phyloP scores from a whole-genome alignment of 1,140 invertebrate genomes.

The Micrasema minimum region DNA sequence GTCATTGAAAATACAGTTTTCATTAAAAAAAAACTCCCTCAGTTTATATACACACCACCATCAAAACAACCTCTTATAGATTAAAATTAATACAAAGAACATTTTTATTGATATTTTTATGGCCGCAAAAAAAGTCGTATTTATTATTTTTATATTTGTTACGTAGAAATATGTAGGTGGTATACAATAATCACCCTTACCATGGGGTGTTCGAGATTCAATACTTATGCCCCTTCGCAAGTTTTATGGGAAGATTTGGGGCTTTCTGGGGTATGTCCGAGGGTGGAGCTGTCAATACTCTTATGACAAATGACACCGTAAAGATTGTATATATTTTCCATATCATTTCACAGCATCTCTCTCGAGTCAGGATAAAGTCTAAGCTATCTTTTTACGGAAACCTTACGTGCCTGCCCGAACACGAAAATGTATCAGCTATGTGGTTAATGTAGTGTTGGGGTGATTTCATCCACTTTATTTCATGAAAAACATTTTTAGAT shows the following conservation, averaged over 20 bases:
- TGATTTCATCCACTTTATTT: no score
- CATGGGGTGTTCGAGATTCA: neutral
- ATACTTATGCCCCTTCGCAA: neutral
- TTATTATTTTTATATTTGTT: neutral
- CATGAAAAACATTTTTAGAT: no score
- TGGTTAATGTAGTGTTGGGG: no score
- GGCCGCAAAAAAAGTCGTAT: neutral
- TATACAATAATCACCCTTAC: conserved; percentile 19
- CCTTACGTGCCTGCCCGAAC: conserved; percentile 1
- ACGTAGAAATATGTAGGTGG: neutral
- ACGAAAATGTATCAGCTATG: no score
- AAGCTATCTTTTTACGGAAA: conserved; percentile 42
- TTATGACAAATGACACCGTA: conserved; percentile 54
- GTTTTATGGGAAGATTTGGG: conserved; percentile 9
- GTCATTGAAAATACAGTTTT: no score
- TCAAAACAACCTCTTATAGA: neutral
- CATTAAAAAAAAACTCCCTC: no score
- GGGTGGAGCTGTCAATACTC: conserved; percentile 51
- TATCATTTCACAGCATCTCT: conserved; percentile 53
- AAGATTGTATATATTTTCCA: conserved; percentile 55
- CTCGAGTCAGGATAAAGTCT: conserved; percentile 43
- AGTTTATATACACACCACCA: neutral
- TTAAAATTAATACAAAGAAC: neutral
- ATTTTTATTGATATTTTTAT: neutral
- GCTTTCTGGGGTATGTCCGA: conserved; percentile 35